A percentile compares a stretch with the other conserved stretches of the same genome.
Conservation (phyloP, 1,140 invertebrate genomes). For the Zaprionus kolodkinae region DNA sequence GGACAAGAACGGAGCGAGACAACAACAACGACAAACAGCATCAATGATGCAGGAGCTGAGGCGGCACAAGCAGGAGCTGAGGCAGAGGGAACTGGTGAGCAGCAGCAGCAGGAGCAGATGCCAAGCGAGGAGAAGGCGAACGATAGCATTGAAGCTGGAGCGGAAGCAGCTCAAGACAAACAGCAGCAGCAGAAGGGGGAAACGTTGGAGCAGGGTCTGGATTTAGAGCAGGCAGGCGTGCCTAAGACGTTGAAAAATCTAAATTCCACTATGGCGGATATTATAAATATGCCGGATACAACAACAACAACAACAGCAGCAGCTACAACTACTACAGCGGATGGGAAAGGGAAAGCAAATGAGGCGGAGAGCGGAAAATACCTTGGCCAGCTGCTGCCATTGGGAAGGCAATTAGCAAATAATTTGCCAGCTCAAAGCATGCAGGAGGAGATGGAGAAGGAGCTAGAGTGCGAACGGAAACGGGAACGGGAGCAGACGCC, state of each 20-base stretch:
- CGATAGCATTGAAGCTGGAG: not conserved
- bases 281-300: conserved; percentile 76
- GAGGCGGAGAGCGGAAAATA: not conserved
- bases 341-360: not conserved
- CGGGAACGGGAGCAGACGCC: not conserved
- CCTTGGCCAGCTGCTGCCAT: conserved; percentile 43
- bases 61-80: conserved; percentile 3
- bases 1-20: conserved; percentile 50
- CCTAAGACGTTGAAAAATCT: conserved; percentile 69
- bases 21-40: conserved; percentile 45
- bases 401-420: conserved; percentile 75
- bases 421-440: conserved; percentile 66
- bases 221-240: conserved; percentile 30
- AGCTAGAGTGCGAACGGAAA: no score
- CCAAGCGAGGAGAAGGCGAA: conserved; percentile 2
- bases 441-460: conserved; percentile 28
- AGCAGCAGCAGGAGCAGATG: conserved; percentile 4
- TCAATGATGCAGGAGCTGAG: conserved; percentile 67
- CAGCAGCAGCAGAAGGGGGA: conserved; percentile 14
- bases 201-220: not conserved
- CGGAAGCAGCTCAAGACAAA: conserved; percentile 35
- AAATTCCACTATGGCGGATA: conserved; percentile 73
- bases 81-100: conserved; percentile 29
- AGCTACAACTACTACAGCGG: conserved; percentile 19
- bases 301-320: conserved; percentile 36